These are phyloP conservation scores for Polymixis lichenea DNA, from an alignment of 2,888 invertebrate genomes.

Conservation along the genomic window DNA sequence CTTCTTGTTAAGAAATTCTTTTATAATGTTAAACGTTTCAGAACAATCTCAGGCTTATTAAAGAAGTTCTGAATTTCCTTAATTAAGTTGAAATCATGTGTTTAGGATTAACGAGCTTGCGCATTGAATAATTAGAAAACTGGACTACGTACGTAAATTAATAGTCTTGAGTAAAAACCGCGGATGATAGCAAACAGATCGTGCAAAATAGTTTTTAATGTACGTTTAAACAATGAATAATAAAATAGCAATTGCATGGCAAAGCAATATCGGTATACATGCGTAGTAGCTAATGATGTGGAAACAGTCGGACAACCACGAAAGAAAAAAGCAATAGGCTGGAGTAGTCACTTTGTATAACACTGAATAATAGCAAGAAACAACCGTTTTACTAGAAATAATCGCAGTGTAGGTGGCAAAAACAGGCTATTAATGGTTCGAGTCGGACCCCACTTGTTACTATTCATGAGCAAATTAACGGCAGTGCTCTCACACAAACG, in stretches of 20 bases:
- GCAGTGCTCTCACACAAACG: constrained; percentile 73
- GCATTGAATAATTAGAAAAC: constrained; percentile 22
- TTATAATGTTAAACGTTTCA: constrained; percentile 13
- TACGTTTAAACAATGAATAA: constrained; percentile 70
- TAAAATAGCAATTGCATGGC: constrained; percentile 64
- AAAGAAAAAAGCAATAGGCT: constrained; percentile 76
- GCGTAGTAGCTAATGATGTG: constrained; percentile 79
- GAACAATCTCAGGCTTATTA: constrained; percentile 13
- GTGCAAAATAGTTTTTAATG: constrained; percentile 64
- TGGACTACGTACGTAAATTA: constrained; percentile 39
- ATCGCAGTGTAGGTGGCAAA: constrained; percentile 86
- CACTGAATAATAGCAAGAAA: constrained; percentile 85
- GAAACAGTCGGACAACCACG: constrained; percentile 77
- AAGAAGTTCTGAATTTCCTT: not conserved
- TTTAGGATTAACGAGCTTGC: constrained; percentile 6
- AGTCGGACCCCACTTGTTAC: constrained; percentile 80
- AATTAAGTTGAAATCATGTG: not conserved
- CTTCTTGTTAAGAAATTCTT: constrained; percentile 34
- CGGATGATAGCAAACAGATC: constrained; percentile 63
- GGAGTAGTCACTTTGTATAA: constrained; percentile 84
- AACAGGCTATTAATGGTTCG: constrained; percentile 83
- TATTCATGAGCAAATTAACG: constrained; percentile 87
- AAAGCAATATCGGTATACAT: constrained; percentile 65
- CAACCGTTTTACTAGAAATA: constrained; percentile 87
- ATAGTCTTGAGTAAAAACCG: constrained; percentile 39